These are phyloP conservation scores for Theocolax elegans DNA, from an alignment of 1,140 invertebrate species.

Conservation along the genomic window DNA sequence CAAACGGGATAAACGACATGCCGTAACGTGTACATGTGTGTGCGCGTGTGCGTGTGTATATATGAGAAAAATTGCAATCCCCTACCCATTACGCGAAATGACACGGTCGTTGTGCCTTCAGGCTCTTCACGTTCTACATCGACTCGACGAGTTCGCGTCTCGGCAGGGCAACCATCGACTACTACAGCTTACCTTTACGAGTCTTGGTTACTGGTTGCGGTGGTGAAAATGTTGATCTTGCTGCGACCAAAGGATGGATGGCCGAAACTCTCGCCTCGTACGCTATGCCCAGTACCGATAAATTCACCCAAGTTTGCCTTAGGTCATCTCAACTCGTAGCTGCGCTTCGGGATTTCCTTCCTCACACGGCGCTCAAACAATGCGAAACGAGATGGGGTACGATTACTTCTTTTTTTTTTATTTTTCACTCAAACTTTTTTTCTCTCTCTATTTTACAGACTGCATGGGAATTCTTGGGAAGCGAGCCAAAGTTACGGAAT, in stretches of 20 bases:
- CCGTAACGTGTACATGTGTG: too few species aligned
- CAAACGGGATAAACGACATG: too few species aligned
- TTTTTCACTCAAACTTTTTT: not conserved
- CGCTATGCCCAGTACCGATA: slow-evolving; percentile 81
- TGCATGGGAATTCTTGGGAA: too few species aligned
- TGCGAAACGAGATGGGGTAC: slow-evolving; percentile 77
- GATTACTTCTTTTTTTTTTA: not conserved
- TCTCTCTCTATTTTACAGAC: too few species aligned
- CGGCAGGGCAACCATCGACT: slow-evolving; percentile 78
- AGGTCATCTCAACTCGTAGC: slow-evolving; percentile 82
- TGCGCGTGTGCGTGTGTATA: too few species aligned
- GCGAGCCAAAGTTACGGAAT: too few species aligned
- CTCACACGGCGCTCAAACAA: slow-evolving; percentile 75
- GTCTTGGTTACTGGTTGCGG: slow-evolving; percentile 83
- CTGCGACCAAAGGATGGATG: slow-evolving; percentile 84
- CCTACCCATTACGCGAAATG: too few species aligned
- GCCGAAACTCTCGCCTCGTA: slow-evolving; percentile 86
- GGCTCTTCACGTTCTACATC: slow-evolving; percentile 86
- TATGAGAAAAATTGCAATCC: too few species aligned
- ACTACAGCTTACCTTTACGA: slow-evolving; percentile 83
- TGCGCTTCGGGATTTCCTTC: slow-evolving; percentile 79
- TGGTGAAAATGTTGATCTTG: slow-evolving; percentile 72
- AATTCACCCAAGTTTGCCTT: slow-evolving; percentile 78
- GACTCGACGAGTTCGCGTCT: slow-evolving; percentile 84
- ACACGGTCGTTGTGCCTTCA: slow-evolving; percentile 50